Conservation (phyloP, 2,797 vertebrate genomes). For the Tragelaphus oryx region DNA sequence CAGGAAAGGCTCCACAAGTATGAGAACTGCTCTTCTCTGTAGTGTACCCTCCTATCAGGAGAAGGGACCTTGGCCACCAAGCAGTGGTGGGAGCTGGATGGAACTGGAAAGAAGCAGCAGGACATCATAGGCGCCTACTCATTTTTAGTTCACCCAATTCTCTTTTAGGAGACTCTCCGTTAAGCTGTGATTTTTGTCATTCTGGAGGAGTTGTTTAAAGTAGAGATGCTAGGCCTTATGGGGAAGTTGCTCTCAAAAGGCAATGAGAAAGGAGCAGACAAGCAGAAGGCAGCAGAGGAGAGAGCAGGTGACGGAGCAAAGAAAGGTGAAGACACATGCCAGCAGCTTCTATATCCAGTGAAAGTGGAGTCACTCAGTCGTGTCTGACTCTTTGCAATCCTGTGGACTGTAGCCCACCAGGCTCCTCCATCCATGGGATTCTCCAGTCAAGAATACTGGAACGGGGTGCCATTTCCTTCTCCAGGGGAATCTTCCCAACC, state of each 20-base stretch:
- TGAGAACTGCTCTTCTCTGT: neutral
- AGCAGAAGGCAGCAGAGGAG: neutral
- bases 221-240: fast-evolving
- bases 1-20: neutral
- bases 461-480: too few species aligned
- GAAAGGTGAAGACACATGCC: too few species aligned
- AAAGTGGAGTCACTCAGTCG: too few species aligned
- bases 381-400: too few species aligned
- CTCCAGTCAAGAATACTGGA: too few species aligned
- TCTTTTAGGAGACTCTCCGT: neutral
- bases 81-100: too few species aligned
- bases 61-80: neutral
- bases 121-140: neutral
- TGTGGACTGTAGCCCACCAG: too few species aligned
- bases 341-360: neutral
- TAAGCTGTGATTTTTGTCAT: neutral
- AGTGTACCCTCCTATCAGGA: neutral
- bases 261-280: neutral
- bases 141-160: neutral
- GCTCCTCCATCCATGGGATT: too few species aligned
- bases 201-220: neutral
- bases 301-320: neutral
- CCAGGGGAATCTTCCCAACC: too few species aligned
- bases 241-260: neutral
- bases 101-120: neutral